phyloP scores from a whole-genome alignment of 1,140 invertebrate genomes.

The Pentalonia nigronervosa region DNA sequence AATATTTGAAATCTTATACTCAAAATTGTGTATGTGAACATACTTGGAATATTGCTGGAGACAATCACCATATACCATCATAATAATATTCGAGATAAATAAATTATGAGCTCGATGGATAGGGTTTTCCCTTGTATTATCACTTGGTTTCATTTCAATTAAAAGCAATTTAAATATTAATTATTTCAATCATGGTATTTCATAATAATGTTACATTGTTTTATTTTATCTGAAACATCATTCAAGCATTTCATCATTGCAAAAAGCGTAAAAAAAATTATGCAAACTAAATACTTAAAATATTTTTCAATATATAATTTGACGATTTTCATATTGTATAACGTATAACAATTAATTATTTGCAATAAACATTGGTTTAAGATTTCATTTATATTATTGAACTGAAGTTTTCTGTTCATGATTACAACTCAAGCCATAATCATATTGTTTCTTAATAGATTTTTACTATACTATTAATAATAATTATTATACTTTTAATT shows the following conservation, averaged over 20 bases:
- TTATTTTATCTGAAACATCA: background rate
- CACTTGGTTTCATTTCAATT: background rate
- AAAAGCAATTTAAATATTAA: background rate
- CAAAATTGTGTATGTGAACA: background rate
- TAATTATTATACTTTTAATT: too few species aligned
- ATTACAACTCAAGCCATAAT: too few species aligned
- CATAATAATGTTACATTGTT: background rate
- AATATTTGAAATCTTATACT: constrained; percentile 14
- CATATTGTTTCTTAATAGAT: too few species aligned
- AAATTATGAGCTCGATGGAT: background rate
- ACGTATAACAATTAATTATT: background rate
- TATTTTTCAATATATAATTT: background rate
- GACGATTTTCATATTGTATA: background rate
- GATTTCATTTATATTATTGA: background rate
- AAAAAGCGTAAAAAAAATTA: background rate
- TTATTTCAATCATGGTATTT: background rate
- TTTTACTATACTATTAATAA: too few species aligned
- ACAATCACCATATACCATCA: background rate
- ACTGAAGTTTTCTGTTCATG: too few species aligned
- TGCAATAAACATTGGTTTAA: background rate
- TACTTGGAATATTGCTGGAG: background rate
- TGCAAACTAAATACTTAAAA: background rate
- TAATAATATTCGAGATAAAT: background rate
- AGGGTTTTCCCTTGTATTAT: background rate
- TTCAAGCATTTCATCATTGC: background rate